Conservation (phyloP, 1,140 invertebrate species). For the Drosophila lini region DNA sequence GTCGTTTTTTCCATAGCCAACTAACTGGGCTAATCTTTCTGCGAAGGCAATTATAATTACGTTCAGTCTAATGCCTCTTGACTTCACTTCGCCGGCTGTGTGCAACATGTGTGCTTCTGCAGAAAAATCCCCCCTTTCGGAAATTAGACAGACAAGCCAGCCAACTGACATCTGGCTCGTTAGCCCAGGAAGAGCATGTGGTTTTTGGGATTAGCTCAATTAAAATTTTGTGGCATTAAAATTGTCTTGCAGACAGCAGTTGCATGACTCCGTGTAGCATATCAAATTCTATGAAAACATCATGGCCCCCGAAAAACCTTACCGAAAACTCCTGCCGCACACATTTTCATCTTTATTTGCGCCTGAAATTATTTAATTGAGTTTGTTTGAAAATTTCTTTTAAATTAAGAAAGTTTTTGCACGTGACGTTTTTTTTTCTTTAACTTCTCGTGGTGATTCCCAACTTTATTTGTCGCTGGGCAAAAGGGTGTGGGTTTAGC, state of each 20-base stretch:
- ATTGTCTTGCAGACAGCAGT: conserved; percentile 56
- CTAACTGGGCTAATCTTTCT: conserved; percentile 64
- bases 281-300: conserved; percentile 49
- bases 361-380: conserved; percentile 80
- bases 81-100: conserved; percentile 47
- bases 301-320: conserved; percentile 6
- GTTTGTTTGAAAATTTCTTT: conserved; percentile 82
- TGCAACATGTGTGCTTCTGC: conserved; percentile 46
- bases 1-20: conserved; percentile 43
- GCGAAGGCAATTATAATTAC: conserved; percentile 71
- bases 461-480: conserved; percentile 50
- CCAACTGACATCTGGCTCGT: conserved; percentile 66
- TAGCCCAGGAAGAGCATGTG: conserved; percentile 61
- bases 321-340: conserved; percentile 11
- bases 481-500: conserved; percentile 15
- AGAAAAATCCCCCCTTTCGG: conserved; percentile 2
- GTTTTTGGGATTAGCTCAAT: conserved; percentile 77
- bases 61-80: conserved; percentile 53
- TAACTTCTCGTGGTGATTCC: conserved; percentile 29
- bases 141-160: conserved; percentile 59
- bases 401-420: conserved; percentile 81
- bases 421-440: conserved; percentile 59
- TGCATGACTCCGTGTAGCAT: conserved; percentile 19
- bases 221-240: conserved; percentile 79
- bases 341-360: conserved; percentile 75